These are phyloP conservation scores for Megaceryle alcyon DNA, from an alignment of 2,797 vertebrate genomes.

Conservation along the genomic window DNA sequence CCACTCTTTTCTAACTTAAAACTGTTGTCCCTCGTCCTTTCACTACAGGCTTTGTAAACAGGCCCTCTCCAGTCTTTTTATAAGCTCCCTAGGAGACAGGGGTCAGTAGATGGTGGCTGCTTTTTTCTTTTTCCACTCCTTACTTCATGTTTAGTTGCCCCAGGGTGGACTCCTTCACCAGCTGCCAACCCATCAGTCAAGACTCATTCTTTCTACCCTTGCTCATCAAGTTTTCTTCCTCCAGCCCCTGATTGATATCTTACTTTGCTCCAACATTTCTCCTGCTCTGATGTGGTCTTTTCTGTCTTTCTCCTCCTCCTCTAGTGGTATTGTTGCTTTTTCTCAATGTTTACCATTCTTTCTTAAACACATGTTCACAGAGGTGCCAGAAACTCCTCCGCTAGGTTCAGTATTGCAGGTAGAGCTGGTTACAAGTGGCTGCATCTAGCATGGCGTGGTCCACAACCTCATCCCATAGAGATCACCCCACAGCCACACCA, in stretches of 20 bases:
- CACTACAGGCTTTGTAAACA: too few species aligned
- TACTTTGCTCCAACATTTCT: background rate
- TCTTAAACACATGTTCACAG: background rate
- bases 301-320: background rate
- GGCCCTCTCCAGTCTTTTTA: too few species aligned
- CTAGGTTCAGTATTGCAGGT: background rate
- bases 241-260: background rate
- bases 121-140: background rate
- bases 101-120: background rate
- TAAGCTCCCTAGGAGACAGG: background rate
- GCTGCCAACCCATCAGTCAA: rapidly evolving
- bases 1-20: too few species aligned
- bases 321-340: background rate
- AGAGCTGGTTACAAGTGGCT: background rate
- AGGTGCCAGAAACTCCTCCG: background rate
- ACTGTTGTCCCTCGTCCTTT: too few species aligned
- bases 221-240: background rate
- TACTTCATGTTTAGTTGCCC: background rate
- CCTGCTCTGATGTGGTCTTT: background rate
- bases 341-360: background rate
- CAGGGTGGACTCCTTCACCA: background rate
- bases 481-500: background rate
- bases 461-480: background rate
- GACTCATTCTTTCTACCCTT: background rate
- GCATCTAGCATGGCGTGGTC: background rate